Evolutionary conservation across 1,140 invertebrate species (phyloP).

Genomic region (Cotesia glomerata): DNA sequence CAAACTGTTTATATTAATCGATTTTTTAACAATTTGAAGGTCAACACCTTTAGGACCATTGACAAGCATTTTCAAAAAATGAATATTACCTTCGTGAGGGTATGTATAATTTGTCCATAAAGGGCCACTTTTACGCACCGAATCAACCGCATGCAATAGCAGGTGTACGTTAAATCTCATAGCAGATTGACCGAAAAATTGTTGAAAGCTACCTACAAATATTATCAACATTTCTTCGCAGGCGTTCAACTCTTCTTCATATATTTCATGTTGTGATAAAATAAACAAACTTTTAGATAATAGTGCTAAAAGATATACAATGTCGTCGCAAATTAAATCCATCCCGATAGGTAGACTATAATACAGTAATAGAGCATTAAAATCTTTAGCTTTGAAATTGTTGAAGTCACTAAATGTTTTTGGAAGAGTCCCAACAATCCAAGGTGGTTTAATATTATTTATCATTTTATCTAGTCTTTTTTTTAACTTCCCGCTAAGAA

Average conservation of each 20-base stretch:
- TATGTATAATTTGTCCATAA: slow-evolving; percentile 22
- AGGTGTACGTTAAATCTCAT: slow-evolving; percentile 28
- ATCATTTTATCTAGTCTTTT: no score
- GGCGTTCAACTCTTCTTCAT: slow-evolving; percentile 3
- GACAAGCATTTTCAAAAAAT: no score
- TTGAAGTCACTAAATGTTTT: no score
- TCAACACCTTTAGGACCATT: no score
- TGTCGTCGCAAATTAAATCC: slow-evolving; percentile 5
- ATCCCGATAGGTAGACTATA: slow-evolving; percentile 14
- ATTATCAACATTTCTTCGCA: slow-evolving; percentile 17
- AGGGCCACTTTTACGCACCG: slow-evolving; percentile 18
- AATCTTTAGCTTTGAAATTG: not conserved
- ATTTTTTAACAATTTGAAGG: no score
- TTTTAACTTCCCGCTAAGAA: no score
- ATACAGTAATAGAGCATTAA: slow-evolving; percentile 4
- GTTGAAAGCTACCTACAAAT: slow-evolving; percentile 21
- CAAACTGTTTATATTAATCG: no score
- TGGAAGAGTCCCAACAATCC: no score
- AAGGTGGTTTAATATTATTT: no score
- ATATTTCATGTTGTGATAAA: slow-evolving; percentile 14
- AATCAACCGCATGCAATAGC: slow-evolving; percentile 14
- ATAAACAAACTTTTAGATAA: slow-evolving; percentile 14
- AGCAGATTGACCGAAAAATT: slow-evolving; percentile 3
- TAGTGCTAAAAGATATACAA: slow-evolving; percentile 5
- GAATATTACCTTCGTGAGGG: slow-evolving; percentile 23